Evolutionary conservation across 2,888 invertebrate species (phyloP).

Genomic region (Cremastinae sp.): DNA sequence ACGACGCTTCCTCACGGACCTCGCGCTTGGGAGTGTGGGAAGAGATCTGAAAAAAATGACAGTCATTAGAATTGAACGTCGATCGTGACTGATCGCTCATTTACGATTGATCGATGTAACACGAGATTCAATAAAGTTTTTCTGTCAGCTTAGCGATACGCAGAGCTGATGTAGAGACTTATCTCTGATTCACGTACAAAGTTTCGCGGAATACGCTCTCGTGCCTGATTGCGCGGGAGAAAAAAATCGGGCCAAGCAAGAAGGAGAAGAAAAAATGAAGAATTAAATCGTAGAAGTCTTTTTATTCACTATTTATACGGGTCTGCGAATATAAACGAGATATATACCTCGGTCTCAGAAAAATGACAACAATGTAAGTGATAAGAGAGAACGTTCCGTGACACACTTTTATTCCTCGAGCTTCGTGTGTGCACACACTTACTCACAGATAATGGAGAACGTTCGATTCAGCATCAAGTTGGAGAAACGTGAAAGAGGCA

Average conservation of each 20-base stretch:
- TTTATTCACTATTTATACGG: background rate
- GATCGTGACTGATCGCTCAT: conserved; percentile 20
- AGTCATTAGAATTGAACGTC: conserved; percentile 18
- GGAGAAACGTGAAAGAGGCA: conserved; percentile 64
- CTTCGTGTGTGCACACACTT: background rate
- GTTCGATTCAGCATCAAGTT: conserved; percentile 27
- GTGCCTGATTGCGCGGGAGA: no score
- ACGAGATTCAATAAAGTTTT: conserved; percentile 21
- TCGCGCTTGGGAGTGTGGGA: background rate
- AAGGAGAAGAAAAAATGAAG: background rate
- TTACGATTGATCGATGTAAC: background rate
- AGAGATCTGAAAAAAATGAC: conserved; percentile 14
- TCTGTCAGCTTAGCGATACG: conserved; percentile 1
- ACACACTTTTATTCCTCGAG: conserved; percentile 1
- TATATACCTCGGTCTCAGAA: background rate
- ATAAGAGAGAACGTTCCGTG: conserved; percentile 23
- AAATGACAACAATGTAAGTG: conserved; percentile 4
- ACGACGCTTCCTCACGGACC: conserved; percentile 17
- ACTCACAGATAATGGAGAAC: conserved; percentile 28
- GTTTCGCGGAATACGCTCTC: conserved; percentile 9
- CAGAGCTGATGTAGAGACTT: conserved; percentile 20
- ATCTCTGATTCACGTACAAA: conserved; percentile 22
- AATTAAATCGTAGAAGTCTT: background rate
- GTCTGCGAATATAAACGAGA: background rate
- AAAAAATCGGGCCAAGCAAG: background rate